Evolutionary conservation across 2,888 invertebrate species (phyloP).

Genomic region (Iselma pallidipennis): DNA sequence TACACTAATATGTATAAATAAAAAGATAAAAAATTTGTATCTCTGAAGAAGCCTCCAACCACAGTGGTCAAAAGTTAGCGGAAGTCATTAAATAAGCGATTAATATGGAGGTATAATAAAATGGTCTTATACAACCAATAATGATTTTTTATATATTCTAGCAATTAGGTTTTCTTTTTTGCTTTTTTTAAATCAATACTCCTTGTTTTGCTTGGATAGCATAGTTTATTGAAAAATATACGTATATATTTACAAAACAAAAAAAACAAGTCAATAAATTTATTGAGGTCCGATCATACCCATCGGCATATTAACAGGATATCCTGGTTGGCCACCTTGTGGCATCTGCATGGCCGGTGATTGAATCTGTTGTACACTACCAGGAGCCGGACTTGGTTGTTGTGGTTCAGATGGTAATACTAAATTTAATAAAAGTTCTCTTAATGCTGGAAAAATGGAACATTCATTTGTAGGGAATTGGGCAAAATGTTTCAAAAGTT

Average conservation of each 20-base stretch:
- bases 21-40: no score
- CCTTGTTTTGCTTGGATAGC: no score
- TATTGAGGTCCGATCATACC: conserved; percentile 52
- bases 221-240: no score
- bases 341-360: conserved; percentile 64
- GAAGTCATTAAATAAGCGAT: no score
- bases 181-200: no score
- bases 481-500: conserved; percentile 71
- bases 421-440: conserved; percentile 85
- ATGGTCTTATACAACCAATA: no score
- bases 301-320: conserved; percentile 54
- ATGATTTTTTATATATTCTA: no score
- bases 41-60: no score
- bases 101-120: no score
- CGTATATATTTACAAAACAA: background rate
- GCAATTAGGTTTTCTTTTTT: no score
- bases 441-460: conserved; percentile 87
- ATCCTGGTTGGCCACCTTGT: conserved; percentile 54
- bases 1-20: no score
- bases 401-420: conserved; percentile 78
- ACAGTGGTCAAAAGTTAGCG: no score
- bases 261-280: background rate
- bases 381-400: conserved; percentile 56
- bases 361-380: conserved; percentile 59
- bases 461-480: conserved; percentile 81